Conservation (phyloP, 2,113 vertebrate species). For the Mustela nigripes region DNA sequence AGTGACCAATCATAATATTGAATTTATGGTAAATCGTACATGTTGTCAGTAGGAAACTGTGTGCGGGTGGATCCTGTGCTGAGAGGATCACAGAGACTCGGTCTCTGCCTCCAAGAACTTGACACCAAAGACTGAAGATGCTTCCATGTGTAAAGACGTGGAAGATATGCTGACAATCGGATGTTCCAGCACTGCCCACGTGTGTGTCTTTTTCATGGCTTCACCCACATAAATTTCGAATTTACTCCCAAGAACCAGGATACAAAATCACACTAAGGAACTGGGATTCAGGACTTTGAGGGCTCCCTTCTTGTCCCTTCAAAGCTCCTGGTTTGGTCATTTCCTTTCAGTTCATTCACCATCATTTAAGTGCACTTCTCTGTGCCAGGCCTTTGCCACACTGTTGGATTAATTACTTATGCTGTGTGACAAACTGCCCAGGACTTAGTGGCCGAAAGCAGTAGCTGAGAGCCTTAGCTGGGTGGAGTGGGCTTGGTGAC, state of each 20-base stretch:
- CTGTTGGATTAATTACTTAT: fast-evolving
- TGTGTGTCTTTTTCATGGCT: neutral
- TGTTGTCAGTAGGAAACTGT: no score
- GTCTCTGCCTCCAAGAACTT: neutral
- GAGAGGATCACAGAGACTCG: neutral
- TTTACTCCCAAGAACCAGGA: neutral
- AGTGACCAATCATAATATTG: neutral
- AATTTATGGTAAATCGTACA: neutral
- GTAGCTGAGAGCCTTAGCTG: neutral
- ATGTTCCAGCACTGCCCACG: fast-evolving
- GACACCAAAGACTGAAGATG: neutral
- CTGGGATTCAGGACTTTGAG: neutral
- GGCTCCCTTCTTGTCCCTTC: neutral
- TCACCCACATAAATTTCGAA: neutral
- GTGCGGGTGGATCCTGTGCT: neutral
- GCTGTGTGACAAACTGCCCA: fast-evolving
- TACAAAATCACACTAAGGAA: neutral
- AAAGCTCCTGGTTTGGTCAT: neutral
- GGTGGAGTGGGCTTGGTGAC: neutral
- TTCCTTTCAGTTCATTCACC: neutral
- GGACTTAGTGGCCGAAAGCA: neutral
- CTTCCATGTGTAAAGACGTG: fast-evolving
- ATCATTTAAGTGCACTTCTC: fast-evolving
- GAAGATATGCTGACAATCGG: fast-evolving
- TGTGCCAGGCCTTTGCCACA: neutral